A percentile compares a stretch with the other conserved stretches of the same genome.
These are phyloP conservation scores for Varecia variegata DNA, from an alignment of 2,797 vertebrate genomes.

Conservation along the genomic window DNA sequence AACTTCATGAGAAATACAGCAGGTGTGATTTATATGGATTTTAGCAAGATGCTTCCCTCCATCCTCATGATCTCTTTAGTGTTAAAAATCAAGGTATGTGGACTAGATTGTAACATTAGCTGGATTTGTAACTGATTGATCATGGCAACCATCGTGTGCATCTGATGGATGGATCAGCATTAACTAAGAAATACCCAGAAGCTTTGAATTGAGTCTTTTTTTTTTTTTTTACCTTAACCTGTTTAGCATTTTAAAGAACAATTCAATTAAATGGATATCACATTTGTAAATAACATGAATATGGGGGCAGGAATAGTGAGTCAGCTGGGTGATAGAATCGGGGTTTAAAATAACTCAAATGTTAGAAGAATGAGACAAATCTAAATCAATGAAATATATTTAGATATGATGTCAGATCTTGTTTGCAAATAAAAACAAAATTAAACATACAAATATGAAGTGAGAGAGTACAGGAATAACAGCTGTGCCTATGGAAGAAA, in stretches of 20 bases:
- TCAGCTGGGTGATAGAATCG: not conserved
- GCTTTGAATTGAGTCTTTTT: not conserved
- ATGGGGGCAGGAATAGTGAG: not conserved
- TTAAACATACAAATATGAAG: not conserved
- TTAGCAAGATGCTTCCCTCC: not conserved
- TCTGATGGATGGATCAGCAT: not conserved
- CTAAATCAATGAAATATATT: not conserved
- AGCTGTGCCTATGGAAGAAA: not conserved
- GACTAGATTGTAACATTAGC: not conserved
- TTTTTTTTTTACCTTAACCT: not conserved
- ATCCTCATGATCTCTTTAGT: not conserved
- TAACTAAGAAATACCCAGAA: not conserved
- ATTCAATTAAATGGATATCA: not conserved
- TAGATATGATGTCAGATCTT: not conserved
- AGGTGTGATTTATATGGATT: not conserved
- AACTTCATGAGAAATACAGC: not conserved
- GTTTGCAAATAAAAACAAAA: not conserved
- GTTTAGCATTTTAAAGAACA: not conserved
- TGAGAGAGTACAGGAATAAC: not conserved
- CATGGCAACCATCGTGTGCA: not conserved
- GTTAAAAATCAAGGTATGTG: not conserved
- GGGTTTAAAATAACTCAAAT: not conserved
- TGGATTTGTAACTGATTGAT: not conserved
- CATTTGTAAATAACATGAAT: not conserved
- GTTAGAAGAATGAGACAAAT: not conserved